phyloP scores from a whole-genome alignment of 2,888 invertebrate species.

The Escarpia spicata region DNA sequence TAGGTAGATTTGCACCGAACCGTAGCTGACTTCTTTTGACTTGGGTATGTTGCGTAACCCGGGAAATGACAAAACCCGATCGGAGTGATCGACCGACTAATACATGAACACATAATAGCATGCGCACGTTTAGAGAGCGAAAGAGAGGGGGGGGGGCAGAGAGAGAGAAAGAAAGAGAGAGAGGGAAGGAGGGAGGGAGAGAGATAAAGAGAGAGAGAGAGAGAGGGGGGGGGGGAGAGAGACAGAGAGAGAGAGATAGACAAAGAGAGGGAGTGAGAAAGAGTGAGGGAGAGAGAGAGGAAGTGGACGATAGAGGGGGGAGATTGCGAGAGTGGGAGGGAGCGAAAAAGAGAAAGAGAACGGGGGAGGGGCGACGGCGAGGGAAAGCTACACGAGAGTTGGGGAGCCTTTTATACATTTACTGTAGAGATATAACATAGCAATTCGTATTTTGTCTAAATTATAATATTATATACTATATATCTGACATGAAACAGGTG shows the following conservation, averaged over 20 bases:
- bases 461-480: no score
- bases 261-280: no score
- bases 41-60: no score
- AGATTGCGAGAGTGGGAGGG: not conserved
- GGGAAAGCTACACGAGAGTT: not conserved
- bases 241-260: not conserved
- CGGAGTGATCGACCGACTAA: not conserved
- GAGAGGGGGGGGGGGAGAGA: not conserved
- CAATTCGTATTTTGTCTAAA: no score
- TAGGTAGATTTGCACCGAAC: no score
- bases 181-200: constrained; percentile 7
- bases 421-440: no score
- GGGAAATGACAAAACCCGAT: no score
- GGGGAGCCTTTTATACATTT: no score
- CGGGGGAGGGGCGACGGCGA: not conserved
- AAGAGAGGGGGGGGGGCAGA: not conserved
- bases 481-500: no score
- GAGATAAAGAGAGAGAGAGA: constrained; percentile 26
- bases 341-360: constrained; percentile 20
- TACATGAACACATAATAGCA: not conserved
- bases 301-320: no score
- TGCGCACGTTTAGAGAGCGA: not conserved
- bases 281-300: no score
- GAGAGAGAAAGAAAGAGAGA: not conserved
- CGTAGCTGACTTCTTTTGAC: no score